phyloP scores from a whole-genome alignment of 2,113 vertebrate species.

The Austrofundulus limnaeus region DNA sequence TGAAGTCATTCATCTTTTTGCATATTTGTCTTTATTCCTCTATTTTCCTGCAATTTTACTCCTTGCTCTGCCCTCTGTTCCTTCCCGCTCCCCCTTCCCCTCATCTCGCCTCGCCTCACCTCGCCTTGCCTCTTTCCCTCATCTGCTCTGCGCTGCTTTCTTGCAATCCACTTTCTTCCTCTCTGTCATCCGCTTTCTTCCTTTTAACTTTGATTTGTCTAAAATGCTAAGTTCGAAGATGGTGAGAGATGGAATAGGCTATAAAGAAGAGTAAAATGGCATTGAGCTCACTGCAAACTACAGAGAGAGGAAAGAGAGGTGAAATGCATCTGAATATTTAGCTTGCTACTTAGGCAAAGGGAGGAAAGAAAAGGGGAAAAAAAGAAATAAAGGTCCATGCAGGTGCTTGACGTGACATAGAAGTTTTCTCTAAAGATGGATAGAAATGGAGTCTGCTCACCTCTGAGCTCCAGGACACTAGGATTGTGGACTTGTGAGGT shows the following conservation, averaged over 20 bases:
- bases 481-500: conserved; percentile 26
- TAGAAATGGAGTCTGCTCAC: conserved; percentile 43
- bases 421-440: conserved; percentile 47
- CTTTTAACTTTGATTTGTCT: conserved; percentile 52
- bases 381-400: conserved; percentile 49
- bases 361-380: conserved; percentile 15
- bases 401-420: conserved; percentile 52
- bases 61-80: conserved; percentile 2
- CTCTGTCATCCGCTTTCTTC: conserved; percentile 31
- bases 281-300: conserved; percentile 38
- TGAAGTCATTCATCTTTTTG: conserved; percentile 10
- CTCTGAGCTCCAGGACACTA: conserved; percentile 15
- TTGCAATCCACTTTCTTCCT: conserved; percentile 17
- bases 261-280: conserved; percentile 22
- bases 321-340: conserved; percentile 36
- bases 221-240: conserved; percentile 55
- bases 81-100: conserved; percentile 2
- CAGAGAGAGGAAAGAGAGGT: conserved; percentile 9
- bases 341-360: conserved; percentile 16
- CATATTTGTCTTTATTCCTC: conserved; percentile 18
- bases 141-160: conserved; percentile 18
- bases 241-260: conserved; percentile 9
- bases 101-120: conserved; percentile 9
- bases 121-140: conserved; percentile 14
- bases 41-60: conserved; percentile 1